A percentile compares a stretch with the other conserved stretches of the same genome.
phyloP scores from a whole-genome alignment of 2,888 invertebrate genomes.

The Cylloceria caligata region DNA sequence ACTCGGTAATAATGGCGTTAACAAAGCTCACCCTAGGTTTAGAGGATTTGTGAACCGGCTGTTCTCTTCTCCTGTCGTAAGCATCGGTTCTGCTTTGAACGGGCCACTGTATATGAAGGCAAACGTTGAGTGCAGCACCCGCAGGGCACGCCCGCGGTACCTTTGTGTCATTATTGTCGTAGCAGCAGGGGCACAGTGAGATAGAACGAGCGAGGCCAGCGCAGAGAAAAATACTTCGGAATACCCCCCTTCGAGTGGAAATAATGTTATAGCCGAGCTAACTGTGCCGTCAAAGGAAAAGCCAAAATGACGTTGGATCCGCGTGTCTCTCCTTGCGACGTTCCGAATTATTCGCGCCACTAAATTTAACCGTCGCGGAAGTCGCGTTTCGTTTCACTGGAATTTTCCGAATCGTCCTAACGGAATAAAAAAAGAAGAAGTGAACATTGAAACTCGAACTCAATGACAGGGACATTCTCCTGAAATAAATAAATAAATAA shows the following conservation, averaged over 20 bases:
- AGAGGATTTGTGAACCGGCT: slow-evolving; percentile 72
- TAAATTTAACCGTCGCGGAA: slow-evolving; percentile 33
- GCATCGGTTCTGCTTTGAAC: slow-evolving; percentile 49
- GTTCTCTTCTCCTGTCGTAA: slow-evolving; percentile 26
- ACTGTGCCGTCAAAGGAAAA: slow-evolving; percentile 51
- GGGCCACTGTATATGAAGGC: slow-evolving; percentile 20
- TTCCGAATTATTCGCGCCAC: slow-evolving; percentile 52
- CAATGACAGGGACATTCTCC: background rate
- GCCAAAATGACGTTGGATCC: slow-evolving; percentile 34
- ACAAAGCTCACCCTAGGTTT: slow-evolving; percentile 75
- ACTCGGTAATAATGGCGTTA: slow-evolving; percentile 76
- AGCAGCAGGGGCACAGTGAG: slow-evolving; percentile 39
- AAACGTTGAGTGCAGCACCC: slow-evolving; percentile 25
- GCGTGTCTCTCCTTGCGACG: slow-evolving; percentile 1
- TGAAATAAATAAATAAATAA: background rate
- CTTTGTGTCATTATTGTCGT: slow-evolving; percentile 76
- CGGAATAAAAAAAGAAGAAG: background rate
- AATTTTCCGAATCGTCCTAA: background rate
- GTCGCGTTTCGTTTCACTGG: slow-evolving; percentile 28
- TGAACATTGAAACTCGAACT: background rate
- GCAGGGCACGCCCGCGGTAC: slow-evolving; percentile 67
- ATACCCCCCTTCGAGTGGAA: slow-evolving; percentile 28
- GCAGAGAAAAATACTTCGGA: slow-evolving; percentile 20
- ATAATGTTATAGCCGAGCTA: slow-evolving; percentile 24
- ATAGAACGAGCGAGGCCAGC: slow-evolving; percentile 21